Conservation (phyloP, 2,113 vertebrate genomes). For the Passer montanus region DNA sequence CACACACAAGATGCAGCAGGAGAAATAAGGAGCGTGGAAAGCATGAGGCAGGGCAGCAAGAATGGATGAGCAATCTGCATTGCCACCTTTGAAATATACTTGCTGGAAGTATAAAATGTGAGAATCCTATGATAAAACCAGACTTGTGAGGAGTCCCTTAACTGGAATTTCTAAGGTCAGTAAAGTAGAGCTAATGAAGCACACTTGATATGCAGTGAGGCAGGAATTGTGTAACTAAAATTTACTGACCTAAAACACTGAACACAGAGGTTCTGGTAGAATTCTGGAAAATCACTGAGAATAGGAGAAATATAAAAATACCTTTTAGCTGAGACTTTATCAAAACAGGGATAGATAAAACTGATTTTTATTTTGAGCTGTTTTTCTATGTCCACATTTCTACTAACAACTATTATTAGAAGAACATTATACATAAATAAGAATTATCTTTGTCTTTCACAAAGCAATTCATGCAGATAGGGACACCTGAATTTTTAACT, state of each 20-base stretch:
- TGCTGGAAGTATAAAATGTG: background rate
- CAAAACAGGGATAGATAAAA: background rate
- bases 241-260: background rate
- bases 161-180: background rate
- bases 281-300: background rate
- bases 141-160: background rate
- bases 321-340: background rate
- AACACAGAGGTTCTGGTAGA: background rate
- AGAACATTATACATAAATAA: background rate
- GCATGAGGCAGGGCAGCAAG: background rate
- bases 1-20: rapidly evolving
- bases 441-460: background rate
- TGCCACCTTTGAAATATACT: background rate
- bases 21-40: rapidly evolving
- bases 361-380: background rate
- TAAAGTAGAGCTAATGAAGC: background rate
- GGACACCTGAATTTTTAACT: background rate
- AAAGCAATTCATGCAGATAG: background rate
- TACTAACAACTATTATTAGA: background rate
- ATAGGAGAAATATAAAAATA: background rate
- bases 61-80: background rate
- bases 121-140: background rate
- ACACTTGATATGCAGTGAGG: background rate
- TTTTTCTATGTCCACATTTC: background rate
- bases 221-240: background rate